Base-by-base conservation (phyloP, 1,140 invertebrate species). In the Chymomyza costata region DNA sequence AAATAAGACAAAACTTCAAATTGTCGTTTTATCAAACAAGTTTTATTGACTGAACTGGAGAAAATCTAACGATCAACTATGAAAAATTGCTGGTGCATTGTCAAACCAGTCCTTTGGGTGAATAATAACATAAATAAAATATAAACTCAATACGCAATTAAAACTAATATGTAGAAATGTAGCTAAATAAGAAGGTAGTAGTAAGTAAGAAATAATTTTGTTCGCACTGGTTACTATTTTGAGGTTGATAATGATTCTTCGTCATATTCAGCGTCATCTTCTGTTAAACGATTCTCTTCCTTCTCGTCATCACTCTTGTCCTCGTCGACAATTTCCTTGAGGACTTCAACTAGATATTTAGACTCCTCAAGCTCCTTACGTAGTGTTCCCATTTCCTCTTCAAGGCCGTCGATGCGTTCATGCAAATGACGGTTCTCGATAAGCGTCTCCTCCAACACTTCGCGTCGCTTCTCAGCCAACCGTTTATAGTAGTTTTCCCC, bases 401-500 rank as follows among this genome's bases (percentile, higher is more conserved):
- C 85, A 15, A 92, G 82, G 3, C 84, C 80, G 10, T 85, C 74
- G 46, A 90, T 82, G 31, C 87, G 81, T 19, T 87, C 86, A 45
- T 87, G 86, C 25, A 88, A 69, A 55, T 86, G 85, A 46, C 86
- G 84, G 76, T 90, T 91, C 82, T 92, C 89, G 21, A 87, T 84
- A 5, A 91, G 85, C 6, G 89, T 87, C 40, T 89, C 86, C 37
- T 91, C 85, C 6, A 92, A 67, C 2, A 89, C 89, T 50, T 88
- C 67, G 32, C 88, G 84, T 30, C 90, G 87, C 45, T 88, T 88
- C 82, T 92, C 91, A 7, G 90, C 90, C 8, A 91, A 55, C 21
- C 87, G 76, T 83, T 90, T 85, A 89, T 90, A 92, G 59, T 92
- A 92, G 53, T 88, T 86, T 60, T 88, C 88, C 62, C 89, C 89